Percentiles rank a stretch among this genome's conserved stretches.
Evolutionary conservation across 2,888 invertebrate species (phyloP).

Genomic region (Anagyrus pseudococci): DNA sequence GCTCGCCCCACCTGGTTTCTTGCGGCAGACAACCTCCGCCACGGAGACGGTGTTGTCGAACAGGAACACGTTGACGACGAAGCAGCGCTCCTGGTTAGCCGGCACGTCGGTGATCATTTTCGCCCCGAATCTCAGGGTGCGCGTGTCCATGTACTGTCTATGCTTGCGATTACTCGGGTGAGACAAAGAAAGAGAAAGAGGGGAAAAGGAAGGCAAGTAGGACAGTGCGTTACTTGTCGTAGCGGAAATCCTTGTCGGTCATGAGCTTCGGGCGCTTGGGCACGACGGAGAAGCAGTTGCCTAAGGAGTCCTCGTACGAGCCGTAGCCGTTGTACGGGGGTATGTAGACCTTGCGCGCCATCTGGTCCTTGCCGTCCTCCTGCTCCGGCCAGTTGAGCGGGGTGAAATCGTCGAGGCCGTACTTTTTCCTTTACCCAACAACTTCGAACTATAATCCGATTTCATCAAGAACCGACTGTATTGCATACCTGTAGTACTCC

Average conservation of each 20-base stretch:
- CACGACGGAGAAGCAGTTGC: constrained; percentile 82
- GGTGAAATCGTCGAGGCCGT: constrained; percentile 69
- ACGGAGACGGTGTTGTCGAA: constrained; percentile 86
- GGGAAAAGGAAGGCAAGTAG: too few relatives aligned
- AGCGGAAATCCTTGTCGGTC: constrained; percentile 80
- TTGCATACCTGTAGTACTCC: constrained; percentile 73
- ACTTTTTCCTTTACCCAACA: constrained; percentile 47
- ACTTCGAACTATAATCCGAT: background rate
- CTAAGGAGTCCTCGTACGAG: constrained; percentile 86
- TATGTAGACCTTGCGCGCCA: constrained; percentile 45
- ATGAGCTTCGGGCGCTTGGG: constrained; percentile 80
- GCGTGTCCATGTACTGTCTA: constrained; percentile 76
- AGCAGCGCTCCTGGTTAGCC: constrained; percentile 72
- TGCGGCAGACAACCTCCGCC: constrained; percentile 77
- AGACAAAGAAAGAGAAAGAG: background rate
- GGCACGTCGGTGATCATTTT: constrained; percentile 76
- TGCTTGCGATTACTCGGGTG: too few relatives aligned
- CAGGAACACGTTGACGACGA: constrained; percentile 82
- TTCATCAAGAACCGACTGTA: background rate
- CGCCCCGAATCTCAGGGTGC: constrained; percentile 80
- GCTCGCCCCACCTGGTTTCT: constrained; percentile 73
- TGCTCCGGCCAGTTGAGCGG: constrained; percentile 65
- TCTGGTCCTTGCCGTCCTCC: constrained; percentile 48
- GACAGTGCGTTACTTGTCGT: constrained; percentile 69
- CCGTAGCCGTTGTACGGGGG: constrained; percentile 95